Conservation (phyloP, 2,113 vertebrate genomes). For the Mesitornis unicolor region DNA sequence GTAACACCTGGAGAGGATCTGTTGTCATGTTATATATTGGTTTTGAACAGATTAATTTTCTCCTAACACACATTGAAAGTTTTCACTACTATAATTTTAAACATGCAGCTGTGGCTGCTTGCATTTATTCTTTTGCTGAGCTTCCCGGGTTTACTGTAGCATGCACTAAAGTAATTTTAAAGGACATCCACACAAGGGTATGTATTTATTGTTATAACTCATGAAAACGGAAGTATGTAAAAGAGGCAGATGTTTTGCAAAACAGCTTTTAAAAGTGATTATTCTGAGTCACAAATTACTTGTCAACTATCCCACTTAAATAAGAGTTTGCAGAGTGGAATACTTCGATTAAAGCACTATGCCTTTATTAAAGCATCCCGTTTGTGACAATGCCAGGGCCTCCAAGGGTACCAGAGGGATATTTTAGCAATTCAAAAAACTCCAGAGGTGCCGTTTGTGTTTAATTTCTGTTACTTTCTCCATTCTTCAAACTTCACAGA, state of each 20-base stretch:
- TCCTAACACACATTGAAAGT: not conserved
- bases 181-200: not conserved
- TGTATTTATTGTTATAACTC: not conserved
- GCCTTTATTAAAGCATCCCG: not conserved
- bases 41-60: not conserved
- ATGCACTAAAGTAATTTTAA: not conserved
- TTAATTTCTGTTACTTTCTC: not conserved
- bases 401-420: not conserved
- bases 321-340: not conserved
- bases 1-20: not conserved
- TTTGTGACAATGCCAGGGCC: not conserved
- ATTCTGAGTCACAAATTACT: not conserved
- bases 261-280: not conserved
- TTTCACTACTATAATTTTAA: not conserved
- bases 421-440: not conserved
- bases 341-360: not conserved
- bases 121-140: not conserved
- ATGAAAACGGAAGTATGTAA: not conserved
- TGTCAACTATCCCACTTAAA: not conserved
- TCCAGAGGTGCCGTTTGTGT: not conserved
- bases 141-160: not conserved
- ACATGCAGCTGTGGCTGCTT: not conserved
- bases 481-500: not conserved
- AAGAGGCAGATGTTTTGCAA: not conserved
- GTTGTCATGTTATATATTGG: not conserved